A percentile compares a stretch with the other conserved stretches of the same genome.
These are phyloP conservation scores for Drosophila kanekoi DNA, from an alignment of 2,888 invertebrate species.

Conservation along the genomic window DNA sequence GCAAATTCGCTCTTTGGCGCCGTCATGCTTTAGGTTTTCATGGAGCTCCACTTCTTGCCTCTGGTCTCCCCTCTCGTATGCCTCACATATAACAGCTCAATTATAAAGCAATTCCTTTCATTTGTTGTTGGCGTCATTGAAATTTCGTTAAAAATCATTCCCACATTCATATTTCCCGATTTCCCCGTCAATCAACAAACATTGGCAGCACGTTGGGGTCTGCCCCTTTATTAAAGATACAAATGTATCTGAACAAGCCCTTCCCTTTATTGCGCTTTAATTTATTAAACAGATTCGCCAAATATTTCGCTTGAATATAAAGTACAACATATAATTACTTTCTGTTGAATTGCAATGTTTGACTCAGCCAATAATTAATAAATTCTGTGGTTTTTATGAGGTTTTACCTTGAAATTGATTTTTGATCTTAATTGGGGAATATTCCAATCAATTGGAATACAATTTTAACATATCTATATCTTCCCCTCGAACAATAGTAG, in stretches of 20 bases:
- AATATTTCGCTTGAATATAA: background rate
- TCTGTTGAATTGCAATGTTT: background rate
- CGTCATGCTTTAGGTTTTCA: slow-evolving; percentile 31
- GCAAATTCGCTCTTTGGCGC: slow-evolving; percentile 46
- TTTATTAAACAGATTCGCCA: background rate
- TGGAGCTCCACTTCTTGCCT: slow-evolving; percentile 10
- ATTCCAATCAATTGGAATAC: no score
- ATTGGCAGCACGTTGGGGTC: background rate
- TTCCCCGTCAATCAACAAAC: slow-evolving; percentile 15
- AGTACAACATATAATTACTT: background rate
- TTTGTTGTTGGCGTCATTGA: slow-evolving; percentile 38
- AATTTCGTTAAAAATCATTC: slow-evolving; percentile 52
- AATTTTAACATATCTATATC: no score
- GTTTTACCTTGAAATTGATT: background rate
- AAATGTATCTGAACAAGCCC: background rate
- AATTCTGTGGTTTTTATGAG: no score
- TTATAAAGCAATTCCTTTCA: slow-evolving; percentile 44
- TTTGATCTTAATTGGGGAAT: background rate
- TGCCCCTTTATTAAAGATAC: background rate
- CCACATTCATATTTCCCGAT: slow-evolving; percentile 35
- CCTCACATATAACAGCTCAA: slow-evolving; percentile 30
- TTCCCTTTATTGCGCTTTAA: background rate
- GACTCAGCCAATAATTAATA: no score
- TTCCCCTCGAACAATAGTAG: no score
- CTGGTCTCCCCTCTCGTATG: background rate